Base-by-base conservation (phyloP, 2,888 invertebrate genomes). In the Mechanitis mazaeus region DNA sequence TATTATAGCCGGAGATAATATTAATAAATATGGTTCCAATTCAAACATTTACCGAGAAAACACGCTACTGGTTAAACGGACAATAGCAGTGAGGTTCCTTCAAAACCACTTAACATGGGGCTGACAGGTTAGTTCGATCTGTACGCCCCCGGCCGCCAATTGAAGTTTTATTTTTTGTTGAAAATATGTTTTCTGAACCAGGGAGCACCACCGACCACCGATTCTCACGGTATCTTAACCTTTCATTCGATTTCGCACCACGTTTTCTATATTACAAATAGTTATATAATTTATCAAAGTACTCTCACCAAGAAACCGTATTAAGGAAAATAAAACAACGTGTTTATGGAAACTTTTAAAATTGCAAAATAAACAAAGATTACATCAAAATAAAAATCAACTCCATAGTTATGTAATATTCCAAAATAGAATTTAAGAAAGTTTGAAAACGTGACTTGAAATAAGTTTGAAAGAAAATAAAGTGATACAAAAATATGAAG, bases 101-200 rank as follows among this genome's bases (percentile, higher is more conserved):
- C 84, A 80, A 87, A 87, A 86, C 83, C 87, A 86, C 88, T 88
- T 89, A 90, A 90, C 90, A 85, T 89, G 90, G 90, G 89, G 78
- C 85, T 90, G 90, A 90, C 90, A 90, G 90, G 89, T 89, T 87
- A 85, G 86, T 88, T 88, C 87, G 86, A 86, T 87, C 85, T 85
- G 86, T 84, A 81, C 80, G 78, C 81, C 87, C 80, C 76, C 79
- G 73, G 87, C 87, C 72, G 79, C 78, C 83, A 82, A 86, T 86
- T 82, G 78, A 80, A 77, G 77, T 74, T 76, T 75, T 83, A 83
- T 50, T 85, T 84, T 84, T 87, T 84, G 84, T 70, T 79, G 77
- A 75, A 76, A 76, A 75, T 77, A 73, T 80, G 77, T 84, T 84
- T 80, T 81, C 73, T 75, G 70, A 75, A 75, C 77, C 79, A 76